Percentiles rank a stretch among this genome's conserved stretches.
Conservation (phyloP, 2,888 invertebrate genomes). For the Itoplectis maculator region DNA sequence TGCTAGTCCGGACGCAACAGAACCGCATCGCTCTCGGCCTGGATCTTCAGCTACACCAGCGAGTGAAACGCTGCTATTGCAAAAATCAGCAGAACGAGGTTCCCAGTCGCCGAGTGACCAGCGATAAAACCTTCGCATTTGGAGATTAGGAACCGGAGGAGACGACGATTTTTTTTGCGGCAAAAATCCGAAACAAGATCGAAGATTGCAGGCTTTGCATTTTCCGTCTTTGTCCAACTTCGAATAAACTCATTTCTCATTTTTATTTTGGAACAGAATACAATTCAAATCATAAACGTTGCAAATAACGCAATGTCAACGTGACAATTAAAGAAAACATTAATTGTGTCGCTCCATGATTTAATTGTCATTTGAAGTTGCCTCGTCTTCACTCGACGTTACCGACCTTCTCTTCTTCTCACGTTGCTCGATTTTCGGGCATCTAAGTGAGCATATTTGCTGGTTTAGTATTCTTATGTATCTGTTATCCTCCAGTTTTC, state of each 20-base stretch:
- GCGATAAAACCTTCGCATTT: constrained; percentile 95
- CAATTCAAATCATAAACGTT: too few relatives aligned
- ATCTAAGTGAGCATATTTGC: not conserved
- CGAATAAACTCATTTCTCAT: too few relatives aligned
- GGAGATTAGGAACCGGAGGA: constrained; percentile 91
- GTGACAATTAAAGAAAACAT: too few relatives aligned
- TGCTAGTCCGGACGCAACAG: constrained; percentile 83
- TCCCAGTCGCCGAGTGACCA: constrained; percentile 95
- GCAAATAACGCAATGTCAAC: too few relatives aligned
- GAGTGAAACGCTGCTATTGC: constrained; percentile 89
- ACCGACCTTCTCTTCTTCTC: not conserved
- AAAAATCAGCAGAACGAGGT: constrained; percentile 91
- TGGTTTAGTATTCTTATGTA: not conserved
- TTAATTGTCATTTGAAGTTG: too few relatives aligned
- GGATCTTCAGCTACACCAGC: constrained; percentile 88
- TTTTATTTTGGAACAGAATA: too few relatives aligned
- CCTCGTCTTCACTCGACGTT: too few relatives aligned
- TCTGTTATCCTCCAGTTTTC: not conserved
- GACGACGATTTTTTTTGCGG: too few relatives aligned
- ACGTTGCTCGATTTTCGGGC: not conserved
- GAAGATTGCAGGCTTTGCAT: too few relatives aligned
- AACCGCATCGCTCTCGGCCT: constrained; percentile 88
- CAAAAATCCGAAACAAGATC: too few relatives aligned
- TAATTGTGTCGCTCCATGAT: too few relatives aligned
- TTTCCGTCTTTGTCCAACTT: too few relatives aligned